Percentiles rank a stretch among this genome's conserved stretches.
These are phyloP conservation scores for Lutjanus argentimaculatus DNA, from an alignment of 2,797 vertebrate genomes.

Conservation along the genomic window DNA sequence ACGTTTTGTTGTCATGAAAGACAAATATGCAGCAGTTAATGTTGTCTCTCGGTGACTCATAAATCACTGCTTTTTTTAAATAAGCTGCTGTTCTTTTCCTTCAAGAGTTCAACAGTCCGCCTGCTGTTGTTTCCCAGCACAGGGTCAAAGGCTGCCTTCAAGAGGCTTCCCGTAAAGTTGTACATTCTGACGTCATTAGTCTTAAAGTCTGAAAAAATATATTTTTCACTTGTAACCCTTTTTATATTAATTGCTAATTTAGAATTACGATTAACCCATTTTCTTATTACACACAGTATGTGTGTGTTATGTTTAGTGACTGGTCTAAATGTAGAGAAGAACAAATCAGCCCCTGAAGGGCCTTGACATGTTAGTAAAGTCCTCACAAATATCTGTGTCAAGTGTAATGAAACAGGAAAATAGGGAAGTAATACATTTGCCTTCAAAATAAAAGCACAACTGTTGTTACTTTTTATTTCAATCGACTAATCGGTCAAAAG, in stretches of 20 bases:
- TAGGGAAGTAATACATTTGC: neutral
- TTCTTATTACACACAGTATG: no score
- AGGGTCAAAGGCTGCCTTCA: slow-evolving; percentile 27
- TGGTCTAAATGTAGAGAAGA: neutral
- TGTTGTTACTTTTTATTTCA: neutral
- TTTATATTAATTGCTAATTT: neutral
- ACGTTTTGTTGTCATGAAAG: neutral
- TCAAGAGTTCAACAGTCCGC: neutral
- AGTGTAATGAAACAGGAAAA: neutral
- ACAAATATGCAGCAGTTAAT: slow-evolving; percentile 4
- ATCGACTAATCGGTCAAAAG: neutral
- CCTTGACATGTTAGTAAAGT: neutral
- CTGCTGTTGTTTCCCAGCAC: slow-evolving; percentile 13
- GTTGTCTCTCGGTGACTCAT: slow-evolving; percentile 20
- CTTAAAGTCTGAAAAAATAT: neutral
- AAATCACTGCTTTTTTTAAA: neutral
- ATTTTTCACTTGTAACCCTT: neutral
- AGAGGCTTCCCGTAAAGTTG: neutral
- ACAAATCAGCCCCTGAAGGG: neutral
- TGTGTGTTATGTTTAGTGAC: no score
- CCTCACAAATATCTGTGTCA: neutral
- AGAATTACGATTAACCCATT: neutral
- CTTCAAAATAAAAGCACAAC: slow-evolving; percentile 49
- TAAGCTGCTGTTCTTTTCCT: slow-evolving; percentile 14
- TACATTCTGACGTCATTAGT: neutral